These are phyloP conservation scores for Cuculus canorus DNA, from an alignment of 2,797 vertebrate genomes.

Conservation along the genomic window DNA sequence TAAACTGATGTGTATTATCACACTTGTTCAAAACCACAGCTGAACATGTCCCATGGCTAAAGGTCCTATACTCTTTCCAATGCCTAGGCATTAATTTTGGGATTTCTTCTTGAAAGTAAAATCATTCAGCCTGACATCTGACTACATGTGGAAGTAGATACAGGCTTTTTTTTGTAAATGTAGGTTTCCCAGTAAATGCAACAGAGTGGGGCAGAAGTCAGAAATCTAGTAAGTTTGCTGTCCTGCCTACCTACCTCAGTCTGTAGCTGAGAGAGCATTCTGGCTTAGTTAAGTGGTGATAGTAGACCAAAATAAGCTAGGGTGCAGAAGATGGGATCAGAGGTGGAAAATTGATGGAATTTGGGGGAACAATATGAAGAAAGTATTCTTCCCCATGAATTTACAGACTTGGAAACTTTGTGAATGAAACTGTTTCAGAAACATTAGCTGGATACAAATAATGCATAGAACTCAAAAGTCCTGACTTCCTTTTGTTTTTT, in stretches of 20 bases:
- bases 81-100: neutral
- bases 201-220: neutral
- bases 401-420: neutral
- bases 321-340: neutral
- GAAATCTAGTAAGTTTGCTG: neutral
- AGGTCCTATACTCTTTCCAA: neutral
- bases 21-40: neutral
- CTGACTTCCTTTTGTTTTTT: fast-evolving
- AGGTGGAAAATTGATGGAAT: neutral
- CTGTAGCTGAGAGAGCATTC: neutral
- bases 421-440: neutral
- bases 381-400: neutral
- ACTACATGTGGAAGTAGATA: neutral
- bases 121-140: neutral
- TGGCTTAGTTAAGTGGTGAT: neutral
- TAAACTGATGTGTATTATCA: fast-evolving
- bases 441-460: neutral
- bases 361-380: neutral
- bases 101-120: neutral
- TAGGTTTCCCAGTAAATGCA: neutral
- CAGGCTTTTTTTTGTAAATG: neutral
- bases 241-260: neutral
- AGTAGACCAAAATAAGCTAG: neutral
- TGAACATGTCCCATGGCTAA: neutral
- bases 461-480: neutral